Base-by-base conservation (phyloP, 2,888 invertebrate species). In the Melanostoma mellinum region DNA sequence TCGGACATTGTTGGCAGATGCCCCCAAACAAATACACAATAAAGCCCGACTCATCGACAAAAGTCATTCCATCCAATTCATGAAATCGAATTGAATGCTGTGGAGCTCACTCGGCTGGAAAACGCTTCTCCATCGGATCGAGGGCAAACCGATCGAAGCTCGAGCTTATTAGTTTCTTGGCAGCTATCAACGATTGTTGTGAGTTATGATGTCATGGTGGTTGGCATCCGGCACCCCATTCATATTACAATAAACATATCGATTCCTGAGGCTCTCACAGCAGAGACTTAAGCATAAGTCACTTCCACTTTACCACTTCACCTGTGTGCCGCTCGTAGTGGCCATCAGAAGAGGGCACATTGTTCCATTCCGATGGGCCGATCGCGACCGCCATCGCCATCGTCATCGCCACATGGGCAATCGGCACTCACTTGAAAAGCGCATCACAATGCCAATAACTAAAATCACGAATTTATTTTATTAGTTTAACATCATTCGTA, bases 391-490 rank as follows among this genome's bases (percentile, higher is more conserved):
- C 20, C 20, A 20, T 20, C 20, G 20, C 20, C 20, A 20, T 20
- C 20, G 20, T 20, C 20, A 20, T 20, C 20, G 20, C 20, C 50
- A 71, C 60, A 80, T 69, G 69, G 65, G 76, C 81, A 72, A 72
- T 81, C 77, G 71, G 75, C 77, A 77, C 81, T 82, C 68, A 56
- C 77, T 81, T 63, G 68, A 63, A 69, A 55, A 72, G 67, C 56
- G 46, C 46, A 71, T 71, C 60, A 76, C 71, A 78, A 82, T 82
- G 73, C 82, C 78, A 82, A 82, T 74, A 82, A 82, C 73, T 74
- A 63, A 82, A 73, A 82, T 78, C 82, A 82, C 82, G 82, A 82
- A 78, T 82, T 74, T 78, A 82, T 82, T 82, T 82, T 82, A 82
- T 78, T 82, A 74, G 82, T 82, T 78, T 78, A 82, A 68, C 72